These are phyloP conservation scores for Dysdera silvatica DNA, from an alignment of 1,140 invertebrate genomes.

Conservation along the genomic window DNA sequence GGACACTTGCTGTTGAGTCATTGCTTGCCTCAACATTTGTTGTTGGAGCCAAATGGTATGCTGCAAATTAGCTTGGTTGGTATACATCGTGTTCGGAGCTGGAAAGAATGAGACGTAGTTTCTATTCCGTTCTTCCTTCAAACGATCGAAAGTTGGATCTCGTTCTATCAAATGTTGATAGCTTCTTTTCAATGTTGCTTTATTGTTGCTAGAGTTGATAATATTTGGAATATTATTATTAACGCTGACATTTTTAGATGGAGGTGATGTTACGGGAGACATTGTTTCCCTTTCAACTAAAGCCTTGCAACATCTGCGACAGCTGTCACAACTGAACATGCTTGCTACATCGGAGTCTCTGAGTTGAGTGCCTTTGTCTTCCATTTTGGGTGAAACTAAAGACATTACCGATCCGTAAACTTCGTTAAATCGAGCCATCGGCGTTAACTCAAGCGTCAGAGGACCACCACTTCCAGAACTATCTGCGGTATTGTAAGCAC, in stretches of 20 bases:
- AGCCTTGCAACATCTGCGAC: conserved; percentile 33
- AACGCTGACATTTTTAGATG: conserved; percentile 7
- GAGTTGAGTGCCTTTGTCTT: conserved; percentile 35
- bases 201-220: conserved; percentile 1
- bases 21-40: conserved; percentile 56
- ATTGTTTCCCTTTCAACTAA: conserved; percentile 12
- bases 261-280: conserved; percentile 13
- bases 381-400: conserved; percentile 18
- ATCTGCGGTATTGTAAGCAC: conserved; percentile 69
- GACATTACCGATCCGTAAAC: conserved; percentile 20
- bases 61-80: conserved; percentile 60
- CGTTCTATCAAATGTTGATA: background rate
- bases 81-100: conserved; percentile 60
- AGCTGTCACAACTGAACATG: conserved; percentile 34
- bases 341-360: conserved; percentile 42
- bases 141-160: conserved; percentile 15
- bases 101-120: conserved; percentile 38
- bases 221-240: background rate
- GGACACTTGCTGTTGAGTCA: conserved; percentile 43
- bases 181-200: background rate
- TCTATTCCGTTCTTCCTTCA: conserved; percentile 33
- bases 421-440: conserved; percentile 37
- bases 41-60: conserved; percentile 65
- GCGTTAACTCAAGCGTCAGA: conserved; percentile 53
- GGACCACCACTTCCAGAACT: conserved; percentile 62